phyloP scores from a whole-genome alignment of 2,113 vertebrate genomes.

The Siniperca knerii region DNA sequence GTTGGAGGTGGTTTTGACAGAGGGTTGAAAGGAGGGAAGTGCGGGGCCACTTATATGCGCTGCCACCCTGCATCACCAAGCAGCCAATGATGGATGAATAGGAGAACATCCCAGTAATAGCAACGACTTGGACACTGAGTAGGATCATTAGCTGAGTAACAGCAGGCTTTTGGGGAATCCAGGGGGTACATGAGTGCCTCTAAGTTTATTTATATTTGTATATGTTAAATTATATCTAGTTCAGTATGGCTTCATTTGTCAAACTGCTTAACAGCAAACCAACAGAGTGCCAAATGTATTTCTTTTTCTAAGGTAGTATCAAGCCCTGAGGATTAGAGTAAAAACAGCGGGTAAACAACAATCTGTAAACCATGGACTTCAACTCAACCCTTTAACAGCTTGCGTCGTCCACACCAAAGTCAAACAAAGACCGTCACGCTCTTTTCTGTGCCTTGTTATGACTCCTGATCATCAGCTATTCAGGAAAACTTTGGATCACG shows the following conservation, averaged over 20 bases:
- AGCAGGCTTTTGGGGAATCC: conserved; percentile 37
- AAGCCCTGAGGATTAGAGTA: background rate
- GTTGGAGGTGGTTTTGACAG: conserved; percentile 37
- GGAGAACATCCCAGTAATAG: conserved; percentile 78
- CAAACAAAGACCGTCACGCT: background rate
- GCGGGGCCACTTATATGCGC: conserved; percentile 54
- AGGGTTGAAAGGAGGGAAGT: conserved; percentile 34
- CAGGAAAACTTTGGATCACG: conserved; percentile 49
- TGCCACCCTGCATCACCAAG: conserved; percentile 75
- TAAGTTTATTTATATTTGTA: conserved; percentile 24
- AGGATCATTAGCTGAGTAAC: conserved; percentile 53
- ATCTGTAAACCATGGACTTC: conserved; percentile 31
- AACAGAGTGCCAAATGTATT: conserved; percentile 19
- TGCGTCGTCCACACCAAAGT: background rate
- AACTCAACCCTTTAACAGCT: conserved; percentile 14
- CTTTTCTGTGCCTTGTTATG: background rate
- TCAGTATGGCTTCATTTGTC: conserved; percentile 43
- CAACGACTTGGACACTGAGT: conserved; percentile 48
- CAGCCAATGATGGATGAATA: conserved; percentile 77
- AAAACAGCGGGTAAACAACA: conserved; percentile 21
- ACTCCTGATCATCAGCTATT: conserved; percentile 48
- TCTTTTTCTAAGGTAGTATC: conserved; percentile 18
- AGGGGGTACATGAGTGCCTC: conserved; percentile 6
- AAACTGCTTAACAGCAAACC: conserved; percentile 41
- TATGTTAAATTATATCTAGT: conserved; percentile 34